phyloP scores from a whole-genome alignment of 2,797 vertebrate genomes.

The Halcyon leucocephala region DNA sequence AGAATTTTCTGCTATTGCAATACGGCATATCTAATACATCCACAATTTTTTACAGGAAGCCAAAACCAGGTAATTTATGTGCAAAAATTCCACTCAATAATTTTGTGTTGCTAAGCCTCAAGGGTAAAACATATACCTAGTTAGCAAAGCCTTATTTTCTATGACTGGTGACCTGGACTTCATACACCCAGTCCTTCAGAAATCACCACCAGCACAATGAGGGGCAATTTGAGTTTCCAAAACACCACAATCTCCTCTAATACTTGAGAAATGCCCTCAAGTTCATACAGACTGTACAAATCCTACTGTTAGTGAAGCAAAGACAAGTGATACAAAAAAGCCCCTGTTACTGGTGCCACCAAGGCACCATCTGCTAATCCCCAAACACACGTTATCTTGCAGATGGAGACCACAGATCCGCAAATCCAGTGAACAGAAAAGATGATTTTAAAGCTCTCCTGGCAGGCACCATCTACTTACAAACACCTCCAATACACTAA shows the following conservation, averaged over 20 bases:
- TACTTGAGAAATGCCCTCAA: not conserved
- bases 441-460: not conserved
- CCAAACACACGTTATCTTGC: not conserved
- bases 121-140: fast-evolving
- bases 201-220: not conserved
- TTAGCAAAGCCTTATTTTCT: not conserved
- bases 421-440: not conserved
- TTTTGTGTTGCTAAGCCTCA: not conserved
- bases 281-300: not conserved
- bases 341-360: not conserved
- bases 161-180: not conserved
- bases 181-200: not conserved
- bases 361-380: not conserved
- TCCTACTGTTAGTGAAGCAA: not conserved
- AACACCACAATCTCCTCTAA: not conserved
- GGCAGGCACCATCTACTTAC: not conserved
- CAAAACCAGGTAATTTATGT: not conserved
- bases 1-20: not conserved
- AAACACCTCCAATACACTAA: not conserved
- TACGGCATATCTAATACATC: not conserved
- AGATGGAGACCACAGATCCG: not conserved
- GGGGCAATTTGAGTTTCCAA: not conserved
- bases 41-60: not conserved
- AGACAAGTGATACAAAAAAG: not conserved
- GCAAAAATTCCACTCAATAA: not conserved